Evolutionary conservation across 2,888 invertebrate genomes (phyloP).

Genomic region (Heteropelma amictum): DNA sequence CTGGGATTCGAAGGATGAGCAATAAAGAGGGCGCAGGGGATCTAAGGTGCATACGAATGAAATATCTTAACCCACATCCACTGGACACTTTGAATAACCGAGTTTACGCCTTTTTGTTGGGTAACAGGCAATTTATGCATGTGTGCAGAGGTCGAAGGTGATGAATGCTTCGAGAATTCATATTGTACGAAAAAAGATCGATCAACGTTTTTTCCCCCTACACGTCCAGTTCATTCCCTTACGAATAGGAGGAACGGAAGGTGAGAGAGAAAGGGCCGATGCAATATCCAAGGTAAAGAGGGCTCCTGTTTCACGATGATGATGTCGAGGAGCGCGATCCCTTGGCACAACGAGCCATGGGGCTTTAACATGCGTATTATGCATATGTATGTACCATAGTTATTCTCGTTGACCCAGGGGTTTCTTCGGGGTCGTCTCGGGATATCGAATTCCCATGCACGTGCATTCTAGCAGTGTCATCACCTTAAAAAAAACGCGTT

Average conservation of each 20-base stretch:
- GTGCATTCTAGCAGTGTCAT: conserved; percentile 76
- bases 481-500: conserved; percentile 70
- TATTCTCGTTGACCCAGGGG: conserved; percentile 49
- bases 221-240: background rate
- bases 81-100: background rate
- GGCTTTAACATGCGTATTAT: conserved; percentile 71
- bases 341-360: conserved; percentile 67
- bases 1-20: conserved; percentile 26
- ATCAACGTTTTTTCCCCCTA: conserved; percentile 32
- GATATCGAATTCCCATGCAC: conserved; percentile 77
- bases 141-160: conserved; percentile 21
- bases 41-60: background rate
- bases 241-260: background rate
- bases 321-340: conserved; percentile 29
- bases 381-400: conserved; percentile 55
- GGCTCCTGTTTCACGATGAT: conserved; percentile 51
- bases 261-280: background rate
- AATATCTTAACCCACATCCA: background rate
- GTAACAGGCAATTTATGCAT: background rate
- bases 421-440: conserved; percentile 54
- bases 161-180: conserved; percentile 38
- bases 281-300: conserved; percentile 28
- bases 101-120: background rate
- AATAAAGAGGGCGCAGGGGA: conserved; percentile 13
- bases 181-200: conserved; percentile 34